phyloP scores from a whole-genome alignment of 2,113 vertebrate genomes.

The Muscicapa adusta region DNA sequence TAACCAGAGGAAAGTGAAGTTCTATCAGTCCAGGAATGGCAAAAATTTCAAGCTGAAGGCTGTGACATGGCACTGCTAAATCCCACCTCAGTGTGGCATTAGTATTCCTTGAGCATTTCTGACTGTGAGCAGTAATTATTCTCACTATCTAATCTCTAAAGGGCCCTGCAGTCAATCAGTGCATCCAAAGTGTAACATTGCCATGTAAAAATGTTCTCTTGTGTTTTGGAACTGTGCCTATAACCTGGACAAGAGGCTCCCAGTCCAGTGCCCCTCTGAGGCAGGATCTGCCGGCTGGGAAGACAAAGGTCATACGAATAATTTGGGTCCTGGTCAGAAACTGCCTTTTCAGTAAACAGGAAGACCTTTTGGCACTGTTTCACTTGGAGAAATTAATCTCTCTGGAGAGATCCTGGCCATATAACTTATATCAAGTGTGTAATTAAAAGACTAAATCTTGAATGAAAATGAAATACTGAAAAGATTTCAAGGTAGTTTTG shows the following conservation, averaged over 20 bases:
- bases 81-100: neutral
- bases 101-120: neutral
- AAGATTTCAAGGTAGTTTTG: neutral
- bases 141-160: slow-evolving; percentile 4
- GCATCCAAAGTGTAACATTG: neutral
- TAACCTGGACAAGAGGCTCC: slow-evolving; percentile 3
- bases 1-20: neutral
- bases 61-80: neutral
- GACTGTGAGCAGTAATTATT: neutral
- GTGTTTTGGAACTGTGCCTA: neutral
- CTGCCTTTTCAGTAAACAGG: slow-evolving; percentile 38
- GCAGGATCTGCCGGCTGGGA: neutral
- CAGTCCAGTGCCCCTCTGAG: neutral
- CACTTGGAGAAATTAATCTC: slow-evolving; percentile 18
- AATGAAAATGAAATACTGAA: slow-evolving; percentile 14
- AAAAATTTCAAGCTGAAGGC: neutral
- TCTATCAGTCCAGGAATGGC: neutral
- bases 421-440: neutral
- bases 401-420: neutral
- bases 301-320: neutral
- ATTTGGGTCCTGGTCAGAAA: slow-evolving; percentile 14
- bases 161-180: neutral
- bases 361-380: slow-evolving; percentile 7
- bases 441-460: neutral
- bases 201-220: neutral